Evolutionary conservation across 1,140 invertebrate genomes (phyloP).

Genomic region (Nephila pilipes): DNA sequence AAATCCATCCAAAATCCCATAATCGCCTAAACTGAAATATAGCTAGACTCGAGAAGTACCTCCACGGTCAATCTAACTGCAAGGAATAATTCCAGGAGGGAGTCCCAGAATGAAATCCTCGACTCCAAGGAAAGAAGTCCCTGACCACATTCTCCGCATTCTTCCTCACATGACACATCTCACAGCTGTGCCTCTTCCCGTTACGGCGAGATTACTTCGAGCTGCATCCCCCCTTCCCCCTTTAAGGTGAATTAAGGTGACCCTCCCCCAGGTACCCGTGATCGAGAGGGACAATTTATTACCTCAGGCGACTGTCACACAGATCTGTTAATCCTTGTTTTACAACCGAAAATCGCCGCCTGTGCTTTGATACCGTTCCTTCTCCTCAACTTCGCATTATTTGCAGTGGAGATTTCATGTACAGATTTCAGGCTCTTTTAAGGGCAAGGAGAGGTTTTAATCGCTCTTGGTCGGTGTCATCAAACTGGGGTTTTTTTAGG

Average conservation of each 20-base stretch:
- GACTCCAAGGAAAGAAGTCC: slow-evolving; percentile 34
- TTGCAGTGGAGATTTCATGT: neutral
- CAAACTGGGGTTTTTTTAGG: too few species aligned
- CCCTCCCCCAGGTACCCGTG: slow-evolving; percentile 27
- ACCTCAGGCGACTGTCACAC: slow-evolving; percentile 62
- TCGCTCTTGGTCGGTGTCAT: too few species aligned
- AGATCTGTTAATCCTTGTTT: slow-evolving; percentile 74
- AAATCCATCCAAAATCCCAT: neutral
- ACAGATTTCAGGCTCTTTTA: neutral
- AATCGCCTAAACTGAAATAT: neutral
- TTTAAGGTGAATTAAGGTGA: slow-evolving; percentile 49
- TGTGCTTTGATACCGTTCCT: neutral
- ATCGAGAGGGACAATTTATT: slow-evolving; percentile 68
- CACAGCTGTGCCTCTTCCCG: slow-evolving; percentile 65
- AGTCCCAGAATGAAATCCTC: neutral
- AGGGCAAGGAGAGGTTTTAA: neutral
- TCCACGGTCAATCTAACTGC: slow-evolving; percentile 2
- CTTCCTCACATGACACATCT: slow-evolving; percentile 32
- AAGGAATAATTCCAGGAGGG: neutral
- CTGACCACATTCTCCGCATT: slow-evolving; percentile 58
- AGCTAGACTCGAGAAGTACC: neutral
- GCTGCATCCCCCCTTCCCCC: neutral
- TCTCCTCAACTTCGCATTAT: neutral
- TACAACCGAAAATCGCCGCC: slow-evolving; percentile 64
- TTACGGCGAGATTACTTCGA: slow-evolving; percentile 42